phyloP scores from a whole-genome alignment of 2,888 invertebrate species.

The Seira musarum region DNA sequence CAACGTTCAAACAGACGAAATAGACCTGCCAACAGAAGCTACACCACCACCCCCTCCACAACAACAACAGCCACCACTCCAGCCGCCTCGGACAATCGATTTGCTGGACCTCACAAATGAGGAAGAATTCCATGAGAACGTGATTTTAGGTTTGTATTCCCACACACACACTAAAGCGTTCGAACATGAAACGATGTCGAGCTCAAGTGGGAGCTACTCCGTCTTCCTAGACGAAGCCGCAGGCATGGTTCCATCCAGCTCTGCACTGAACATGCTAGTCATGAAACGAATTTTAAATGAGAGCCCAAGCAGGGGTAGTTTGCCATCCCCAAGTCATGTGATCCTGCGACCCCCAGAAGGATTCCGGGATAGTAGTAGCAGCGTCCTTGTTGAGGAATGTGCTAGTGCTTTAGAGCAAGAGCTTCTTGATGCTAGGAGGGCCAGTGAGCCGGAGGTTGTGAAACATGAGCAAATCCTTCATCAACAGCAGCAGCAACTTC shows the following conservation, averaged over 20 bases:
- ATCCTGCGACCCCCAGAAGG: conserved; percentile 36
- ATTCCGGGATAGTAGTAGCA: conserved; percentile 15
- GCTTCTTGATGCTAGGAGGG: conserved; percentile 70
- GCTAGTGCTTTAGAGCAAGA: conserved; percentile 77
- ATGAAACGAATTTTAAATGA: conserved; percentile 35
- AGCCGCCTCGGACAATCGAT: conserved; percentile 53
- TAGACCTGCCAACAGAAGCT: conserved; percentile 24
- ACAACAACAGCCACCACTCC: not conserved
- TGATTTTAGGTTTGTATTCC: conserved; percentile 77
- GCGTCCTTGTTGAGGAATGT: conserved; percentile 71
- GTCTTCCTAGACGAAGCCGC: conserved; percentile 47
- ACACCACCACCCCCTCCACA: conserved; percentile 15
- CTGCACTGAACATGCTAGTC: conserved; percentile 4
- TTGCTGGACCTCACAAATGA: conserved; percentile 70
- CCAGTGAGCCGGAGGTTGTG: conserved; percentile 69
- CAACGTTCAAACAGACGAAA: conserved; percentile 35
- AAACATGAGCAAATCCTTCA: not conserved
- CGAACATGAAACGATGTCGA: conserved; percentile 56
- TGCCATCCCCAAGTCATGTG: conserved; percentile 19
- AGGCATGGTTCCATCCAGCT: not conserved
- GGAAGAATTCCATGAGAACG: conserved; percentile 86
- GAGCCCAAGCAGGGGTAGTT: conserved; percentile 15
- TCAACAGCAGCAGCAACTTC: not conserved
- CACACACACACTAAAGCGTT: conserved; percentile 16
- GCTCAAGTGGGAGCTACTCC: conserved; percentile 67